phyloP scores from a whole-genome alignment of 2,113 vertebrate genomes.

The Pachyramphus minor region DNA sequence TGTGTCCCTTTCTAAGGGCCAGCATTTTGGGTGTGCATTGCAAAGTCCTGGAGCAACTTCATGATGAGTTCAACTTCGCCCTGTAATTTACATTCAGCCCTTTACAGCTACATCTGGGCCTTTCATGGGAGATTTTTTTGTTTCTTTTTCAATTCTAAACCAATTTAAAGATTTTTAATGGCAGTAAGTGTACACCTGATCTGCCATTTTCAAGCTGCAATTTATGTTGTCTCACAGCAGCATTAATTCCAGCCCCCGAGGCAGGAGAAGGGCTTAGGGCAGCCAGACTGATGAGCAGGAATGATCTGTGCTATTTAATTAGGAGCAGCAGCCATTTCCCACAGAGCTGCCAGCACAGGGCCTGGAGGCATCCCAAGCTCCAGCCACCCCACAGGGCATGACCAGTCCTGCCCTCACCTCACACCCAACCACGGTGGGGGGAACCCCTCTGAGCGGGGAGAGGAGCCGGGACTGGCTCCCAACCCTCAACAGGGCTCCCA shows the following conservation, averaged over 20 bases:
- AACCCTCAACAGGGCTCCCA: neutral
- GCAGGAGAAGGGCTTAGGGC: neutral
- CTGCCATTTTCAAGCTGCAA: neutral
- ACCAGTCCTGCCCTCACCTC: neutral
- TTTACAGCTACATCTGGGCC: neutral
- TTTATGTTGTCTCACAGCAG: neutral
- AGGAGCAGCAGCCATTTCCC: neutral
- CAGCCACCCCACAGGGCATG: accelerated
- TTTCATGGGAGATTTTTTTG: neutral
- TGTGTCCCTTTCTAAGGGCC: neutral
- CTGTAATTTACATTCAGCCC: neutral
- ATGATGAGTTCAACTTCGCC: neutral
- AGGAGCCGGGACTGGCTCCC: neutral
- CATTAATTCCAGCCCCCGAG: neutral
- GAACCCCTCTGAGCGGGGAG: neutral
- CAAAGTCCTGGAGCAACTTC: neutral
- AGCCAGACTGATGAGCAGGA: neutral
- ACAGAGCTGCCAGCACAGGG: neutral
- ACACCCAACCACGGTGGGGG: accelerated
- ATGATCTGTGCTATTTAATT: neutral
- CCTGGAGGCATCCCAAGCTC: neutral
- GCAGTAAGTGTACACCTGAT: neutral
- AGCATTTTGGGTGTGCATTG: neutral
- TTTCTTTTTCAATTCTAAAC: neutral
- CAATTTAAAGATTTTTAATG: neutral